A percentile compares a stretch with the other conserved stretches of the same genome.
Conservation (phyloP, 2,888 invertebrate species). For the Pardosa pseudoannulata region DNA sequence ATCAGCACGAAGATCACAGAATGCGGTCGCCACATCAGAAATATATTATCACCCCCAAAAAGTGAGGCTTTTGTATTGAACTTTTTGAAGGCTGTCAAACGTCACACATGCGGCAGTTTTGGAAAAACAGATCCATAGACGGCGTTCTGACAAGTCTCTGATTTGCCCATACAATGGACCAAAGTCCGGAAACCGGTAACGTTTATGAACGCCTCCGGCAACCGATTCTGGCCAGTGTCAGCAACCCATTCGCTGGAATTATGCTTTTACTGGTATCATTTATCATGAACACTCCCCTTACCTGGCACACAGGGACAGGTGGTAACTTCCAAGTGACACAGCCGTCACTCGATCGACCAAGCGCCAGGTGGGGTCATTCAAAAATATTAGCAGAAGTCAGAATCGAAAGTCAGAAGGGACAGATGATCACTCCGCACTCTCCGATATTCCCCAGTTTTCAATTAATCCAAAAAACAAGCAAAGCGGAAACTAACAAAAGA, state of each 20-base stretch:
- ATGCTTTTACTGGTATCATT: slow-evolving; percentile 35
- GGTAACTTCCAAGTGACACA: slow-evolving; percentile 41
- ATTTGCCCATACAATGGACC: slow-evolving; percentile 30
- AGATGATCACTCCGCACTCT: background rate
- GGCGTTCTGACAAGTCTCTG: background rate
- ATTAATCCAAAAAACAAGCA: too few species aligned
- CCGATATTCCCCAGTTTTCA: too few species aligned
- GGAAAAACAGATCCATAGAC: background rate
- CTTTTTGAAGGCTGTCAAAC: background rate
- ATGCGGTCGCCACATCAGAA: too few species aligned
- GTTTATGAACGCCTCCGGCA: slow-evolving; percentile 35
- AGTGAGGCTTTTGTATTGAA: background rate
- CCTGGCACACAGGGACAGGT: slow-evolving; percentile 57
- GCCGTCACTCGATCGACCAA: slow-evolving; percentile 37
- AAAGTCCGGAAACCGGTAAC: slow-evolving; percentile 22
- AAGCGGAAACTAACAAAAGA: too few species aligned
- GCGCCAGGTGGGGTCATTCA: slow-evolving; percentile 65
- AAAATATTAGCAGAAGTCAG: background rate
- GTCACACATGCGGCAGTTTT: background rate
- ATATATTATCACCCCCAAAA: background rate
- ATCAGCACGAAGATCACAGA: too few species aligned
- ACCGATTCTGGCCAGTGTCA: slow-evolving; percentile 41
- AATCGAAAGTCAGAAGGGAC: background rate
- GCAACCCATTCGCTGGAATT: slow-evolving; percentile 62
- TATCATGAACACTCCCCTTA: slow-evolving; percentile 61